Percentiles rank a stretch among this genome's conserved stretches.
These are phyloP conservation scores for Antechinus flavipes DNA, from an alignment of 2,113 vertebrate species.

Conservation along the genomic window DNA sequence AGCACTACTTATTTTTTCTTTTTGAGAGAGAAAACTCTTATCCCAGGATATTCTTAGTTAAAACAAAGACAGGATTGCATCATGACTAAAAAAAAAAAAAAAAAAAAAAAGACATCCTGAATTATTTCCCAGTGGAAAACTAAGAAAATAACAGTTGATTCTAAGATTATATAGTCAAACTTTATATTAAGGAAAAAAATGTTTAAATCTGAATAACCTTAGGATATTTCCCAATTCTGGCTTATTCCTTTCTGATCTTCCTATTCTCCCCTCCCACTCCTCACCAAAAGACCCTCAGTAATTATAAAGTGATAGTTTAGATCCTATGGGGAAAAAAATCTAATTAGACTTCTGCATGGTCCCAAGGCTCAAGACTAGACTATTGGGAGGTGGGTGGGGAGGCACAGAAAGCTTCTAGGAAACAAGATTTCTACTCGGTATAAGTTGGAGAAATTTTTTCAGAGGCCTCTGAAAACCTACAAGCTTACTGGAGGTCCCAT, in stretches of 20 bases:
- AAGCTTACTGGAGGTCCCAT: neutral
- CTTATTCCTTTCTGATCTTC: neutral
- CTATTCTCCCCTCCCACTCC: neutral
- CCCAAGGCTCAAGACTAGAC: neutral
- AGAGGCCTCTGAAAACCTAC: neutral
- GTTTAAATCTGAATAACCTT: conserved; percentile 45
- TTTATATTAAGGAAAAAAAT: conserved; percentile 59
- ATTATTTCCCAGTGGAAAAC: conserved; percentile 80
- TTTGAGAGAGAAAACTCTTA: conserved; percentile 26
- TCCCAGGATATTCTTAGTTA: conserved; percentile 49
- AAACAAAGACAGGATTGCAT: conserved; percentile 77
- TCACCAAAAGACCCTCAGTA: conserved; percentile 8
- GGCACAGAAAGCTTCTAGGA: neutral
- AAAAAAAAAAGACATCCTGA: conserved; percentile 67
- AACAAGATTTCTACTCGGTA: neutral
- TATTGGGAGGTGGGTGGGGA: neutral
- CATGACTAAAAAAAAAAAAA: conserved; percentile 73
- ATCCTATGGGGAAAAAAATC: conserved; percentile 29
- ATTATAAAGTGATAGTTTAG: conserved; percentile 45
- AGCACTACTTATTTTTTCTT: neutral
- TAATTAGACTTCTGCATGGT: neutral
- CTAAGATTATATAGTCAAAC: conserved; percentile 58
- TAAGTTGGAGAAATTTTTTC: neutral
- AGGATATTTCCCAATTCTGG: conserved; percentile 21
- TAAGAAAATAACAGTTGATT: conserved; percentile 70